These are phyloP conservation scores for Manis pentadactyla DNA, from an alignment of 2,797 vertebrate species.

Conservation along the genomic window DNA sequence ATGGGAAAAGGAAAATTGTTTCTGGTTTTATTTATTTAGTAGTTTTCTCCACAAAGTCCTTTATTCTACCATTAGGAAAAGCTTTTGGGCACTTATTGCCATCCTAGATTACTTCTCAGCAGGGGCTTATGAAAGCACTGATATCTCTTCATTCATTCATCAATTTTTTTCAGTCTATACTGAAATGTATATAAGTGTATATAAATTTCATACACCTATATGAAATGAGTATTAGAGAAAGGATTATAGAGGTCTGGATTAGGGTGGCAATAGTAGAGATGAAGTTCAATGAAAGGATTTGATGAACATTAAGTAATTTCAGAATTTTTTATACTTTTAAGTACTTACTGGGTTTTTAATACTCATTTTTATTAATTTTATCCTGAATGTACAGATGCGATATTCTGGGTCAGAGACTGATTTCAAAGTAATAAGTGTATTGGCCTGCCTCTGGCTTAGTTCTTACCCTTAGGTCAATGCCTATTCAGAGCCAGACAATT, in stretches of 20 bases:
- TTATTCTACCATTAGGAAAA: background rate
- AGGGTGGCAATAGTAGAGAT: background rate
- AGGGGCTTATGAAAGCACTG: background rate
- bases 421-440: background rate
- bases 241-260: background rate
- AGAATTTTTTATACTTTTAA: background rate
- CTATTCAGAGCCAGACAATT: background rate
- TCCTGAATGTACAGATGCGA: background rate
- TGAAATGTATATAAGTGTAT: background rate
- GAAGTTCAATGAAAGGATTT: background rate
- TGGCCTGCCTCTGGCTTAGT: background rate
- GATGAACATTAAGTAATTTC: background rate
- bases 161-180: background rate
- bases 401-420: background rate
- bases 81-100: background rate
- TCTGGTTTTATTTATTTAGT: background rate
- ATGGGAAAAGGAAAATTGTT: background rate
- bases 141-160: background rate
- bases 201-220: too few relatives aligned
- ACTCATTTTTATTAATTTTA: slow-evolving; percentile 26
- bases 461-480: background rate
- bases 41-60: background rate
- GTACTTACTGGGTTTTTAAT: background rate
- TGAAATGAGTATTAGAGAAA: background rate
- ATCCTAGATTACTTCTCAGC: background rate